Evolutionary conservation across 2,113 vertebrate genomes (phyloP), one percentile per base, ranked within the genome.

Genomic region (Albula goreensis): DNA sequence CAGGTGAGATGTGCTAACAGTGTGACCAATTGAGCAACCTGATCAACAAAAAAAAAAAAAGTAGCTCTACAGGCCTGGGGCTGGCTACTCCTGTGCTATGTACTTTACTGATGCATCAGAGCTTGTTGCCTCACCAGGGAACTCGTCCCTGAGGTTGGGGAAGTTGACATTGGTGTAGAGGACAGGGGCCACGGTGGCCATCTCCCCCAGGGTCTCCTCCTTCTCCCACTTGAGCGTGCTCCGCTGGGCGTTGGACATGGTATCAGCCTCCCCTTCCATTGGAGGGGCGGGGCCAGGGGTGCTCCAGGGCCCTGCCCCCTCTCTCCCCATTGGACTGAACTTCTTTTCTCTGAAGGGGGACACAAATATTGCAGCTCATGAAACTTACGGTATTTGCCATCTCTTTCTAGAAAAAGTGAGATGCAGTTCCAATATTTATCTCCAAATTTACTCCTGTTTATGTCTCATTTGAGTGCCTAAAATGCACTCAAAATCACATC

Each of bases 201-300:
- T 95, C 84, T 98, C 97, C 9, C 97, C 98, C 83, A 99, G 95
- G 4, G 94, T 94, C 91, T 99, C 98, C 81, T 99, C 98, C 48
- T 98, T 99, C 91, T 99, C 98, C 98, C 98, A 99, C 91, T 99
- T 99, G 22, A 99, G 96, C 2, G 97, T 98, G 90, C 98, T 99
- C 88, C 98, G 96, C 82, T 99, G 98, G 84, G 98, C 96, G 0
- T 96, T 97, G 0, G 98, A 98, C 96, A 98, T 94, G 0, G 89
- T 96, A 31, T 99, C 98, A 0, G 95, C 95, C 89, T 99, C 98
- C 22, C 94, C 94, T 89, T 99, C 98, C 80, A 96, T 66, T 13
- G 90, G 52, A 52, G 93, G 90, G 88, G 92, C 90, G 13, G 90
- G 86, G 82, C 91, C 91, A 82, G 93, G 93, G 53, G 92, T 86